Evolutionary conservation across 2,888 invertebrate species (phyloP), one percentile per base, ranked within the genome.

Genomic region (Cepaea hortensis): DNA sequence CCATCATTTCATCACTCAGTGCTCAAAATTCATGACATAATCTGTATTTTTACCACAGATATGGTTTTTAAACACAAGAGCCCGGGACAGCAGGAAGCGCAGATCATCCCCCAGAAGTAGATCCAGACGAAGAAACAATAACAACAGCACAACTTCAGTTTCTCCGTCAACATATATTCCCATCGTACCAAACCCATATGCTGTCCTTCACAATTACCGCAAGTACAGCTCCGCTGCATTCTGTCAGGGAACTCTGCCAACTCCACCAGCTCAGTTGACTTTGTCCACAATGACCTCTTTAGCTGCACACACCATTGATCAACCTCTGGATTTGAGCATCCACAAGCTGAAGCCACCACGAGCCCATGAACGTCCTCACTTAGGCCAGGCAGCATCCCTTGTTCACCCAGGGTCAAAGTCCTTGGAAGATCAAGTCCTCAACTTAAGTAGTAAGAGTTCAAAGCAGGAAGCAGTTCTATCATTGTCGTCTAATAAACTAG

Each of bases 51-150:
- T 23, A 18, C 50, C 48, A 9, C 87, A 88, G 87, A 98, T 98
- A 88, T 98, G 98, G 98, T 98, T 98, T 95, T 98, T 98, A 95
- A 98, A 98, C 94, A 98, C 98, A 86, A 95, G 98, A 91, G 95
- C 95, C 7, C 92, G 95, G 91, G 98, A 98, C 95, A 96, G 98
- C 23, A 89, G 90, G 84, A 88, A 87, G 82, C 61, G n/a, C 98
- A 70, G 55, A 13, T 82, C n/a, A 68, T 65, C 75, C 11, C 6
- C n/a, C 18, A 18, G 23, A 18, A 91, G 90, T 15, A 76, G 48
- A 75, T 55, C 84, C 84, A 68, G 81, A 75, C 70, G 83, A 80
- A 46, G 81, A 84, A 73, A 73, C 73, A 68, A 65, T 55, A 76
- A 85, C 62, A 85, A 84, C 80, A 50, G 80, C 76, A 70, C 77